Conservation (phyloP, 2,888 invertebrate genomes). For the Apocheima hispidaria region DNA sequence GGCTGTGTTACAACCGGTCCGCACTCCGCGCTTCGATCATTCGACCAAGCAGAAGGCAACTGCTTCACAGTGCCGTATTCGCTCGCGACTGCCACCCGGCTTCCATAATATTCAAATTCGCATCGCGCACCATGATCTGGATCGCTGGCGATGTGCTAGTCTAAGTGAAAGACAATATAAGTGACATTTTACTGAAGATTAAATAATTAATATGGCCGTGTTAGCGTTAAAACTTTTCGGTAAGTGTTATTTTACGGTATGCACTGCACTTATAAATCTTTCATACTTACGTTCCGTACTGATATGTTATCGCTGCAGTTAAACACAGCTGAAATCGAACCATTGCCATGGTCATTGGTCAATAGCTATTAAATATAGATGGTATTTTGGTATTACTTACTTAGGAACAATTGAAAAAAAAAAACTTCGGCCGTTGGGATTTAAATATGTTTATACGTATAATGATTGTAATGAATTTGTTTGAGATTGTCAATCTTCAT, state of each 20-base stretch:
- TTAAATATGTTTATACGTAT: too few relatives aligned
- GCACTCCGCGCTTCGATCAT: conserved; percentile 18
- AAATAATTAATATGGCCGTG: conserved; percentile 64
- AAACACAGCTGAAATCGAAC: conserved; percentile 6
- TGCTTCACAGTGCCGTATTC: conserved; percentile 15
- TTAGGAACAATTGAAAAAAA: too few relatives aligned
- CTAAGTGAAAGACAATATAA: conserved; percentile 32
- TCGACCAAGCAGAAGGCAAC: conserved; percentile 17
- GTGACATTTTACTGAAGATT: conserved; percentile 41
- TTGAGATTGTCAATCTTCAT: too few relatives aligned
- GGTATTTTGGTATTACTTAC: not conserved
- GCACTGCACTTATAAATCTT: not conserved
- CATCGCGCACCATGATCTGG: conserved; percentile 23
- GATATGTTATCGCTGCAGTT: conserved; percentile 17
- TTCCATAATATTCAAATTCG: conserved; percentile 12
- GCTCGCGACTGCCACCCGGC: conserved; percentile 22
- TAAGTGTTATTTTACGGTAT: conserved; percentile 51
- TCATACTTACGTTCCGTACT: not conserved
- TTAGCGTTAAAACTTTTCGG: conserved; percentile 72
- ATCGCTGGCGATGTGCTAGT: conserved; percentile 19
- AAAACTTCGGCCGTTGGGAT: not conserved
- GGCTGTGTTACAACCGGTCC: conserved; percentile 36
- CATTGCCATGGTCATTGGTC: not conserved
- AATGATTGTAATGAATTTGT: too few relatives aligned
- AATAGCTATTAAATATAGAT: not conserved